These are phyloP conservation scores for Zoanthus sociatus DNA, from an alignment of 92 coral and sea anemone species.

Conservation along the genomic window DNA sequence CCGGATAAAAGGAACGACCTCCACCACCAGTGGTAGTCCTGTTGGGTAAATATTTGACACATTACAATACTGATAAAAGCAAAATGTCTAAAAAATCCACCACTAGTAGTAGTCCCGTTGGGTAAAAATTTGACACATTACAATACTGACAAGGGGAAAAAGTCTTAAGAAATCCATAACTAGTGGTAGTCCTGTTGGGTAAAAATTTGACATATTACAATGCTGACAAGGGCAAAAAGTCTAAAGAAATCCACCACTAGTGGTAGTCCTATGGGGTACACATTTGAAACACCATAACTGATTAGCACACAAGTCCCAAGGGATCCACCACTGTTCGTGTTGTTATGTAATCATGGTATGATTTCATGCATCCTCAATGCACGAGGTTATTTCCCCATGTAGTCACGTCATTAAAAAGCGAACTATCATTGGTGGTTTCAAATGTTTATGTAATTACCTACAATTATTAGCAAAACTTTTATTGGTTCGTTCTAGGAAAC, in stretches of 20 bases:
- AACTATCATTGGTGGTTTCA: no score
- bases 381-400: no score
- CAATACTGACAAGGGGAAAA: not conserved
- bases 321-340: slow-evolving; percentile 97
- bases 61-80: not conserved
- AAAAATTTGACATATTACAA: not conserved
- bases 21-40: slow-evolving; percentile 99
- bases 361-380: no score
- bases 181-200: slow-evolving; percentile 91
- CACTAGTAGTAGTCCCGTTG: slow-evolving; percentile 98
- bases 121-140: not conserved
- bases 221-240: no score
- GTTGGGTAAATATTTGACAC: slow-evolving; percentile 5
- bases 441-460: no score
- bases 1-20: slow-evolving; percentile 94
- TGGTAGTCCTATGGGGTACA: slow-evolving; percentile 85
- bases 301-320: no score
- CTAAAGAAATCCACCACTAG: slow-evolving; percentile 87
- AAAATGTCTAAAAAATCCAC: slow-evolving; percentile 60
- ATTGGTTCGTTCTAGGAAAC: not conserved
- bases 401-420: no score
- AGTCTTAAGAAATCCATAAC: slow-evolving; percentile 77
- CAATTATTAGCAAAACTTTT: not conserved
- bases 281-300: not conserved
- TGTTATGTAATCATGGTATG: slow-evolving; percentile 60